phyloP scores from a whole-genome alignment of 2,797 vertebrate species.

The Capromys pilorides region DNA sequence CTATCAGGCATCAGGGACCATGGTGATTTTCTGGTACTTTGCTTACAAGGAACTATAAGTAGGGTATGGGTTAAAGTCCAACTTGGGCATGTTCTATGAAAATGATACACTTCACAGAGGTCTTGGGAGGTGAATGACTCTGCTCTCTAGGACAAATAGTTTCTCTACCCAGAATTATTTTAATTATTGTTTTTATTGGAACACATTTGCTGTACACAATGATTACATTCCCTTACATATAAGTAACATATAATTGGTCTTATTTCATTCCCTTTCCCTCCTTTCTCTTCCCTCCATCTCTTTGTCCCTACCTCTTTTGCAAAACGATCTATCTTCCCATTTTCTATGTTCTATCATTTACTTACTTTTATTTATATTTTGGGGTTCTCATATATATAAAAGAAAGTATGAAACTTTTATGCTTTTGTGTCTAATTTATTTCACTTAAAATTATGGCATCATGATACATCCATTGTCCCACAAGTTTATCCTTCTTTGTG shows the following conservation, averaged over 20 bases:
- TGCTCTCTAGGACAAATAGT: background rate
- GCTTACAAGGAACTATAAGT: background rate
- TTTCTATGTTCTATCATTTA: background rate
- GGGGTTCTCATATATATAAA: background rate
- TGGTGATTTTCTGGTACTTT: background rate
- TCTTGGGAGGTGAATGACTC: background rate
- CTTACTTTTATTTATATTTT: background rate
- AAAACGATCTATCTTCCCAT: background rate
- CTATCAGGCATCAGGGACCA: background rate
- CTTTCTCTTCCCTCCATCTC: background rate
- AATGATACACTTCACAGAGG: background rate
- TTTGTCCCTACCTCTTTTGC: background rate
- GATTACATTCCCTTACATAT: background rate
- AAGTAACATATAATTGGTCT: background rate
- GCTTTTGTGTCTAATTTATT: background rate
- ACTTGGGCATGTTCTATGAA: background rate
- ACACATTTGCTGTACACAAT: background rate
- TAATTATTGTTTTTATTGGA: background rate
- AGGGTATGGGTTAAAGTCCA: background rate
- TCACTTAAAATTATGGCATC: background rate
- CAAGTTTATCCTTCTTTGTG: background rate
- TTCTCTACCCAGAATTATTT: background rate
- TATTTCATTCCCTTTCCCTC: background rate
- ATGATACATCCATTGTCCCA: background rate
- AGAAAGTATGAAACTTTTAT: background rate